Base-by-base conservation (phyloP, 2,888 invertebrate genomes). In the Druceiella hillmani region DNA sequence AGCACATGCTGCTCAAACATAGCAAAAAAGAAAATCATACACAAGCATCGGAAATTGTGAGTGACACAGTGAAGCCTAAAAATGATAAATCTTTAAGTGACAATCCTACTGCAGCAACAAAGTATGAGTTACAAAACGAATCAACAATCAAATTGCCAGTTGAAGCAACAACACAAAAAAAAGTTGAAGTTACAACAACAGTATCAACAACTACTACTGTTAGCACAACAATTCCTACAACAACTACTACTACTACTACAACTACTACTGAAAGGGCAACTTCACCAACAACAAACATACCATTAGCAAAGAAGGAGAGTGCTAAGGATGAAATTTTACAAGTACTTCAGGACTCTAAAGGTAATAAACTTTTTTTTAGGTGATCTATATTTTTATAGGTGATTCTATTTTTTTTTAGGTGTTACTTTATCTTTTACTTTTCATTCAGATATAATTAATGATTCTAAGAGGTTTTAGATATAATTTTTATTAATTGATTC, bases 321-420 rank as follows among this genome's bases (percentile, higher is more conserved):
- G 76, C 77, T 2, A 75, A 75, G 56, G 65, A 76, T 36, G 83
- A 83, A 64, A 75, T 83, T 30, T 69, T 81, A 52, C 81, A 83
- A 60, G 71, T 83, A 17, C 64, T 83, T 11, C 76, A 76, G 49
- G 81, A 83, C 56, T 74, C 73, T 6, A 57, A 62, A 33, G 66
- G 74, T 60, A 62, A 61, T n/a, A n/a, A n/a, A n/a, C n/a, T n/a
- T n/a, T n/a, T n/a, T n/a, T n/a, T n/a, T n/a, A n/a, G n/a, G n/a
- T n/a, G n/a, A n/a, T n/a, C n/a, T n/a, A n/a, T n/a, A n/a, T n/a
- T n/a, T n/a, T n/a, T n/a, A n/a, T n/a, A n/a, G n/a, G n/a, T n/a
- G n/a, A n/a, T n/a, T n/a, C n/a, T n/a, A n/a, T n/a, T n/a, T n/a
- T n/a, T n/a, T n/a, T n/a, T n/a, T n/a, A n/a, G n/a, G n/a, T n/a